Percentiles rank a stretch among this genome's conserved stretches.
Conservation (phyloP, 2,888 invertebrate species). For the Xestia ashworthii region DNA sequence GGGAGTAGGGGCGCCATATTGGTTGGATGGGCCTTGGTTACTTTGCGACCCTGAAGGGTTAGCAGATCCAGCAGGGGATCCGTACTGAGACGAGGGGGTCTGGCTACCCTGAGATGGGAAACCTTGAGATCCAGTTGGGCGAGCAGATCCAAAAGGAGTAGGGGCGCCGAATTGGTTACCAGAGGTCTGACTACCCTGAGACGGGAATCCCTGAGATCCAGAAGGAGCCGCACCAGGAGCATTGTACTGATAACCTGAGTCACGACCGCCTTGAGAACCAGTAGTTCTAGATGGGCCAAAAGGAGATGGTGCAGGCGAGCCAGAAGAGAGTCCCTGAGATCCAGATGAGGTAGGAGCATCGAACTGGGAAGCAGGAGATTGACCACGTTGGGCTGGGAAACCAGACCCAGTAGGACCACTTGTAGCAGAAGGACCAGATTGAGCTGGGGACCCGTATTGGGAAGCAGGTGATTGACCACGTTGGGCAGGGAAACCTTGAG, state of each 20-base stretch:
- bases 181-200: conserved; percentile 24
- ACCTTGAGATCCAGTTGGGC: conserved; percentile 50
- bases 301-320: conserved; percentile 22
- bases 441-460: conserved; percentile 44
- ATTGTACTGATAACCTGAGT: conserved; percentile 55
- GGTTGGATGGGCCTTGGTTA: conserved; percentile 26
- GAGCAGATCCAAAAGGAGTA: conserved; percentile 28
- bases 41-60: conserved; percentile 35
- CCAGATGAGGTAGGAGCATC: conserved; percentile 31
- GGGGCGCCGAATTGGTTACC: conserved; percentile 33
- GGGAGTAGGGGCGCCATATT: conserved; percentile 35
- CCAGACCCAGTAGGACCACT: conserved; percentile 32
- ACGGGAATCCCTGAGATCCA: conserved; percentile 45
- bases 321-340: conserved; percentile 31
- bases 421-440: conserved; percentile 47
- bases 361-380: conserved; percentile 32
- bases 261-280: conserved; percentile 25
- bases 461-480: conserved; percentile 27
- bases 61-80: conserved; percentile 20
- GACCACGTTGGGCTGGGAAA: conserved; percentile 41
- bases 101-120: conserved; percentile 28
- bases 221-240: conserved; percentile 40
- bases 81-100: conserved; percentile 20
- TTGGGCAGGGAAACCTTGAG: conserved; percentile 22
- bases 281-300: conserved; percentile 21